phyloP scores from a whole-genome alignment of 2,888 invertebrate genomes.

The Encarsia formosa region DNA sequence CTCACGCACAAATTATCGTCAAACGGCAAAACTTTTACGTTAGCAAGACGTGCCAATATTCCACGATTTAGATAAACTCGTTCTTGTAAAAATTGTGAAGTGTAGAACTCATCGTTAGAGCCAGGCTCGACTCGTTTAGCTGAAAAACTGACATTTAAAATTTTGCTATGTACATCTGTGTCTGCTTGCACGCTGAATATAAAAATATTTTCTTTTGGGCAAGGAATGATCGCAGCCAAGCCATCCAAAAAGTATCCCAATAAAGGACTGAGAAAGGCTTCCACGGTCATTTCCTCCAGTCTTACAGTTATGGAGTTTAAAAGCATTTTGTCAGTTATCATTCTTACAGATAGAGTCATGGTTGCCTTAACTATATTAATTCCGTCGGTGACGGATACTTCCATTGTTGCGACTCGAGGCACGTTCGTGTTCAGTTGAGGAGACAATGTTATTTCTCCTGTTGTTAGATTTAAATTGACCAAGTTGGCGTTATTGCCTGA shows the following conservation, averaged over 20 bases:
- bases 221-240: slow-evolving; percentile 85
- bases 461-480: slow-evolving; percentile 75
- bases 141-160: slow-evolving; percentile 91
- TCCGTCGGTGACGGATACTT: slow-evolving; percentile 89
- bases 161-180: slow-evolving; percentile 80
- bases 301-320: slow-evolving; percentile 91
- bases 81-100: slow-evolving; percentile 86
- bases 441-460: slow-evolving; percentile 81
- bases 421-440: slow-evolving; percentile 94
- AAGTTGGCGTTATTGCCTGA: slow-evolving; percentile 92
- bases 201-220: slow-evolving; percentile 87
- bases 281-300: slow-evolving; percentile 87
- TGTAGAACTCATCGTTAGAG: slow-evolving; percentile 70
- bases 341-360: slow-evolving; percentile 83
- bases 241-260: slow-evolving; percentile 85
- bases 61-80: slow-evolving; percentile 89
- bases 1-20: slow-evolving; percentile 94
- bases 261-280: slow-evolving; percentile 85
- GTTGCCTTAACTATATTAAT: slow-evolving; percentile 89
- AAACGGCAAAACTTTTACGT: slow-evolving; percentile 89
- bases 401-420: slow-evolving; percentile 88
- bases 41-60: slow-evolving; percentile 80
- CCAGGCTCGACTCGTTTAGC: slow-evolving; percentile 78
- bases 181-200: slow-evolving; percentile 90
- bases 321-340: slow-evolving; percentile 92